Conservation (phyloP, 2,888 invertebrate species). For the Pachycephus smyrnensis region DNA sequence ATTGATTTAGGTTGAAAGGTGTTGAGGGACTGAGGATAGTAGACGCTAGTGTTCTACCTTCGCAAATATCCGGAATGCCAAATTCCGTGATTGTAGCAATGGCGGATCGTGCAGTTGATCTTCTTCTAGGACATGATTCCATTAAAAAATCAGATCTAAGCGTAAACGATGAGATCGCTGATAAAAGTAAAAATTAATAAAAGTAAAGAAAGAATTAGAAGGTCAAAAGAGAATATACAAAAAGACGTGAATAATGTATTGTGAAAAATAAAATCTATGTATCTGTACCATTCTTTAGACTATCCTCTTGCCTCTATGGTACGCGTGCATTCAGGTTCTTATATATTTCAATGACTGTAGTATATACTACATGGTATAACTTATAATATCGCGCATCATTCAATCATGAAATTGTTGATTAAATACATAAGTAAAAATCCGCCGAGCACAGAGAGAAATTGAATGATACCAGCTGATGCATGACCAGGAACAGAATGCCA, state of each 20-base stretch:
- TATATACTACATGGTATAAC: background rate
- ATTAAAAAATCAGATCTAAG: background rate
- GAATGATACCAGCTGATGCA: slow-evolving; percentile 72
- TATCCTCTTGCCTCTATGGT: background rate
- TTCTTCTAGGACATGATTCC: slow-evolving; percentile 61
- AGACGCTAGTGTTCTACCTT: slow-evolving; percentile 85
- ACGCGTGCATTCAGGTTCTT: background rate
- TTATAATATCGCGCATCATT: slow-evolving; percentile 34
- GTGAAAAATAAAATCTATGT: background rate
- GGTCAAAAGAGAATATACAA: background rate
- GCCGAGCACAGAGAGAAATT: slow-evolving; percentile 71
- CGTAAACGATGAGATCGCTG: background rate
- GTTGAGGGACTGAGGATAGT: slow-evolving; percentile 77
- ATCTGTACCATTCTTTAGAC: background rate
- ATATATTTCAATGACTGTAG: background rate
- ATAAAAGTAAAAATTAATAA: background rate
- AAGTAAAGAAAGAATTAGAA: background rate
- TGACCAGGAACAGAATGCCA: slow-evolving; percentile 73
- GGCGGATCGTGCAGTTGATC: slow-evolving; percentile 75
- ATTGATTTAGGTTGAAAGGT: slow-evolving; percentile 73
- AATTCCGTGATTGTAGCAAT: slow-evolving; percentile 77
- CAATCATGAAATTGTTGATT: slow-evolving; percentile 74
- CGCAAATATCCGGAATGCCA: slow-evolving; percentile 81
- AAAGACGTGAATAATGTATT: background rate
- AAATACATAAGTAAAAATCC: slow-evolving; percentile 77